Evolutionary conservation across 2,113 vertebrate species (phyloP).

Genomic region (Prinia subflava): DNA sequence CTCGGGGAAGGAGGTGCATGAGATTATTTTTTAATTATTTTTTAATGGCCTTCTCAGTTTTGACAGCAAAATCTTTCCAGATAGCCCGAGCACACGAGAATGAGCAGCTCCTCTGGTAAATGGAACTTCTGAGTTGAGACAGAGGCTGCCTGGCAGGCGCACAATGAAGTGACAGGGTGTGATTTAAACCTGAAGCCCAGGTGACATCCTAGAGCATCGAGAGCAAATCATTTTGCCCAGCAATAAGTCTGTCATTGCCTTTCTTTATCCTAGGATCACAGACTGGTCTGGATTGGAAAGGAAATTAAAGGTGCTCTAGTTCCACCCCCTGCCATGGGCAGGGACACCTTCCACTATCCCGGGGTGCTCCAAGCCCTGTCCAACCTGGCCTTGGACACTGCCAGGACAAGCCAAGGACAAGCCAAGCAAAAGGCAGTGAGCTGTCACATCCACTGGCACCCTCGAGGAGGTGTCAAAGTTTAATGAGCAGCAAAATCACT

Average conservation of each 20-base stretch:
- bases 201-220: neutral
- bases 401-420: neutral
- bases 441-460: neutral
- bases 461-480: neutral
- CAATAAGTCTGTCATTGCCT: neutral
- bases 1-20: rapidly evolving
- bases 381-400: neutral
- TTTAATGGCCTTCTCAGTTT: neutral
- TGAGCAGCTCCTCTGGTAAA: neutral
- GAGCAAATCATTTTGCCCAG: neutral
- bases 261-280: neutral
- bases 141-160: neutral
- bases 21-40: neutral
- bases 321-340: neutral
- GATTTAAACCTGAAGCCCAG: neutral
- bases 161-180: neutral
- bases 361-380: rapidly evolving
- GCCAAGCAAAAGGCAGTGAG: neutral
- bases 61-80: neutral
- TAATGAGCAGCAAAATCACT: neutral
- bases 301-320: neutral
- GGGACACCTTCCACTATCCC: neutral
- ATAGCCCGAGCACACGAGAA: neutral
- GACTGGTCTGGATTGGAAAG: neutral
- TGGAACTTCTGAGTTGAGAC: neutral